Conservation (phyloP, 2,888 invertebrate genomes). For the Penaeus monodon region DNA sequence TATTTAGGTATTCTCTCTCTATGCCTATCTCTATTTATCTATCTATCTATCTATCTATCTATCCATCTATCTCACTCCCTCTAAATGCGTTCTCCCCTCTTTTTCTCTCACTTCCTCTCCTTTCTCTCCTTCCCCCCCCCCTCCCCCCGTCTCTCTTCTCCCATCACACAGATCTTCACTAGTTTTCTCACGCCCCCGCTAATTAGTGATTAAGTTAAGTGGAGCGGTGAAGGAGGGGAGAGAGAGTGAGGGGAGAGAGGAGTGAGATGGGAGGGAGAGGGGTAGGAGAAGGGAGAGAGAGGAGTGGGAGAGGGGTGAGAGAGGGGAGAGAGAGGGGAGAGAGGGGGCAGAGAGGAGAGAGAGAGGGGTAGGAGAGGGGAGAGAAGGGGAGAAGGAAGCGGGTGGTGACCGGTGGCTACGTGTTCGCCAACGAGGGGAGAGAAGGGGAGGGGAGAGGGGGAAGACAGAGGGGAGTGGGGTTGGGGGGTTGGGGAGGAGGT, state of each 20-base stretch:
- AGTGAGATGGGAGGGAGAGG: not conserved
- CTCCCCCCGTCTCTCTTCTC: not conserved
- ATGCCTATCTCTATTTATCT: too few species aligned
- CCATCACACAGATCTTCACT: conserved; percentile 30
- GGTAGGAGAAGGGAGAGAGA: not conserved
- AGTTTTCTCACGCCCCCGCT: conserved; percentile 60
- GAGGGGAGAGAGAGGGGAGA: not conserved
- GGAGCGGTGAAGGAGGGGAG: conserved; percentile 44
- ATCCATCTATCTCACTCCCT: too few species aligned
- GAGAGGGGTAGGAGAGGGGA: not conserved
- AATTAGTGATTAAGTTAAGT: conserved; percentile 60
- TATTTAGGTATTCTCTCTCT: too few species aligned
- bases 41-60: too few species aligned
- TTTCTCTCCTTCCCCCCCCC: not conserved
- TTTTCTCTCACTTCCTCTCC: not conserved
- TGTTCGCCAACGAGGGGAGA: not conserved
- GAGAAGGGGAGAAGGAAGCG: not conserved
- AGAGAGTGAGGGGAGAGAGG: conserved; percentile 7
- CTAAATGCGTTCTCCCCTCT: not conserved
- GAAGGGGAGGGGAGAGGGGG: not conserved
- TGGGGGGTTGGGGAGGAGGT: too few species aligned
- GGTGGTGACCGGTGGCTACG: not conserved
- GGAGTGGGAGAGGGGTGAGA: not conserved
- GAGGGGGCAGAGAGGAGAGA: not conserved
- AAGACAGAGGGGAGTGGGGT: not conserved